phyloP scores from a whole-genome alignment of 2,888 invertebrate genomes.

The Hypolimnas misippus region DNA sequence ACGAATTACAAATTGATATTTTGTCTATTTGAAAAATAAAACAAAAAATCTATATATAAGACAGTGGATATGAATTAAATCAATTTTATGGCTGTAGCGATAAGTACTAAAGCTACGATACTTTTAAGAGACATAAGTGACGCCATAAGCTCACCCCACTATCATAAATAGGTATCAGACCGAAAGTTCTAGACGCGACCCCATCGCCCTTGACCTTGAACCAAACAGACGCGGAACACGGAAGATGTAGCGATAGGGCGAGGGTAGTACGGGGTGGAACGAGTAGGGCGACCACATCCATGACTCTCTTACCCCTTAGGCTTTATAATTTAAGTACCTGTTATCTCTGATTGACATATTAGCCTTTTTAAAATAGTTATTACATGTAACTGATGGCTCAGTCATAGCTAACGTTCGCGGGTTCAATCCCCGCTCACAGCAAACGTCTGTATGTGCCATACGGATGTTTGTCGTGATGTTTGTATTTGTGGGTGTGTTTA shows the following conservation, averaged over 20 bases:
- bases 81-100: no score
- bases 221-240: conserved; percentile 40
- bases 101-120: neutral
- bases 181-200: neutral
- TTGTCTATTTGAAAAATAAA: no score
- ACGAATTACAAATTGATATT: no score
- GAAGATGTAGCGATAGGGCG: conserved; percentile 39
- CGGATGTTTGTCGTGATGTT: no score
- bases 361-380: neutral
- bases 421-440: no score
- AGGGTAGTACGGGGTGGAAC: conserved; percentile 42
- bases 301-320: neutral
- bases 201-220: conserved; percentile 42
- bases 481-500: no score
- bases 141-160: neutral
- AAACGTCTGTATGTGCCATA: no score
- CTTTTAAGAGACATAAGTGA: conserved; percentile 3
- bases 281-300: conserved; percentile 18
- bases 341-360: neutral
- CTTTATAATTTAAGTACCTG: neutral
- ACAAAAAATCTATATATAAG: no score
- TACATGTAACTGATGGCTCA: no score
- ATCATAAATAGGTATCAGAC: conserved; percentile 11
- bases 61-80: no score
- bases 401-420: no score